Percentiles rank a stretch among this genome's conserved stretches.
These are phyloP conservation scores for Chalcosyrphus nemorum DNA, from an alignment of 2,888 invertebrate species.

Conservation along the genomic window DNA sequence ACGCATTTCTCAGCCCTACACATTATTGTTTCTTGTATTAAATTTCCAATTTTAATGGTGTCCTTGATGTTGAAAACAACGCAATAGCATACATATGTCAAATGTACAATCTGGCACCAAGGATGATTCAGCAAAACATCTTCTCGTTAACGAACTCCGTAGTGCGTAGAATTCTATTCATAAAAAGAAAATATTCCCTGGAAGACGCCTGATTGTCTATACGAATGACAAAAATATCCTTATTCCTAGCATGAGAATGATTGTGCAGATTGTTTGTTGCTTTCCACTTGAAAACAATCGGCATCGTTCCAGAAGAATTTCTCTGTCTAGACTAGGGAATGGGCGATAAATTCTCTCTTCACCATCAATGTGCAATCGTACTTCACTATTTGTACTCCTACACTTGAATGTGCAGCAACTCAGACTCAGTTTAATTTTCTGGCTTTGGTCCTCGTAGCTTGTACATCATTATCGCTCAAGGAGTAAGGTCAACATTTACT, in stretches of 20 bases:
- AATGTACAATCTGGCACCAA: background rate
- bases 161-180: background rate
- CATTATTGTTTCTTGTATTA: too few species aligned
- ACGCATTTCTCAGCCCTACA: background rate
- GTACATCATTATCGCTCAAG: background rate
- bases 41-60: too few species aligned
- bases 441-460: background rate
- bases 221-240: background rate
- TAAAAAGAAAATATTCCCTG: background rate
- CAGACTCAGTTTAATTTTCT: background rate
- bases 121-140: too few species aligned
- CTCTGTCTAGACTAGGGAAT: conserved; percentile 16
- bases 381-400: background rate
- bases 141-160: background rate
- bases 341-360: background rate
- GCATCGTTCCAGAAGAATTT: background rate
- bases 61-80: background rate
- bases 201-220: background rate
- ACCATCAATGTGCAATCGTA: background rate
- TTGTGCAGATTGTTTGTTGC: background rate
- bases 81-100: background rate
- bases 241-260: background rate
- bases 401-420: background rate
- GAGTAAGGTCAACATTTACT: background rate
- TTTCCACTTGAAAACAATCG: background rate